Evolutionary conservation across 2,888 invertebrate genomes (phyloP), one percentile per base, ranked within the genome.

Genomic region (Stomorhina lunata): DNA sequence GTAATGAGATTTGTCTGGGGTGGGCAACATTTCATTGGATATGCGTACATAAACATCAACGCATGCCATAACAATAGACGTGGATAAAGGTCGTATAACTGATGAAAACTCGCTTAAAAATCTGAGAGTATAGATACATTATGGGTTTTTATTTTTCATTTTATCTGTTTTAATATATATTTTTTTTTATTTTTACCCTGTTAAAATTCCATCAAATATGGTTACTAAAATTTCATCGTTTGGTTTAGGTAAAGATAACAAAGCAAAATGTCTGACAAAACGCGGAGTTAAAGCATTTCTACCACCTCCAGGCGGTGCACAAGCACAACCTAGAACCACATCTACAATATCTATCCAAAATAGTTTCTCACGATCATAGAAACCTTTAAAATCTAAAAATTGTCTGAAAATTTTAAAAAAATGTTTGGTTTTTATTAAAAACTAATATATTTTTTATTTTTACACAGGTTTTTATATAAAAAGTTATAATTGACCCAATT

Each of bases 291-390:
- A 92, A 9, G 96, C 95, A 88, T 97, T 96, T 57, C 97, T 92
- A 0, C 98, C 98, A 9, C 98, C 98, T 0, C 98, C 97, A 0
- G 98, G 97, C 0, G 98, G 98, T 0, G 95, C 96, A 90, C 98
- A 97, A 57, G 97, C 97, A 75, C 97, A 97, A n/a, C 95, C 93
- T 66, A 98, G 90, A 0, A 96, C 95, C 43, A 97, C 95, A 90
- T 97, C 96, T 81, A 94, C 92, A n/a, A 98, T 94, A 7, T 95
- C 93, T 89, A 96, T 97, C 97, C 97, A 98, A 89, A 95, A 96
- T 55, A 97, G 90, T 88, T 96, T 97, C 79, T 96, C 95, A 66
- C 97, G 93, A 88, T 98, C 98, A 89, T 96, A 98, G 69, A 97
- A 92, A 0, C 97, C 98, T 95, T 89, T 88, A 45, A 88, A 90